Conservation (phyloP, 2,113 vertebrate genomes). For the Myrmophylax atrothorax region DNA sequence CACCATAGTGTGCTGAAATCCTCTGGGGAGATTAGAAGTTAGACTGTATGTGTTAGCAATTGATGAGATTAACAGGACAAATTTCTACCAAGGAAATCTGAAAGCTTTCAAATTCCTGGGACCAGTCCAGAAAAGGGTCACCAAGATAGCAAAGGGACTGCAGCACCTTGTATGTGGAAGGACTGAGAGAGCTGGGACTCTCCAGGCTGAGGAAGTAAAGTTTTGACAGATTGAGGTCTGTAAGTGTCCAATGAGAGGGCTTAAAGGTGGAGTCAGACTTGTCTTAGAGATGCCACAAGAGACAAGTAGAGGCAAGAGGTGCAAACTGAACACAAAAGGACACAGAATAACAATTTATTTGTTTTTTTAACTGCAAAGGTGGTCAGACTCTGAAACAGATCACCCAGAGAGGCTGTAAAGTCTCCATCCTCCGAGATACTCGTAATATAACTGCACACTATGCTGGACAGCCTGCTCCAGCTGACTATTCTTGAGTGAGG, state of each 20-base stretch:
- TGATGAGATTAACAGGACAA: neutral
- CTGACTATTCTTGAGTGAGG: neutral
- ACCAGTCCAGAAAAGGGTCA: neutral
- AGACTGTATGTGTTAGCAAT: neutral
- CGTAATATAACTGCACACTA: neutral
- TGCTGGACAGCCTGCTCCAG: neutral
- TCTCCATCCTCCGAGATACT: neutral
- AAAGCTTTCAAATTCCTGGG: neutral
- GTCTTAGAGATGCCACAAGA: neutral
- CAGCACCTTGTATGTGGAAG: neutral
- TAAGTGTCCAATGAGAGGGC: neutral
- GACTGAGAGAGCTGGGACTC: neutral
- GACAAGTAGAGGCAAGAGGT: neutral
- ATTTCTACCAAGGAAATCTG: neutral
- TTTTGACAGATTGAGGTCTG: accelerated
- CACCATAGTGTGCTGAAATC: neutral
- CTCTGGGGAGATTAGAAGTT: neutral
- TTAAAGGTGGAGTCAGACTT: neutral
- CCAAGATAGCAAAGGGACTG: neutral
- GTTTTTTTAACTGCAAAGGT: neutral
- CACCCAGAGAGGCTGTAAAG: neutral
- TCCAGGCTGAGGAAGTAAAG: neutral
- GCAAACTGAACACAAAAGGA: neutral
- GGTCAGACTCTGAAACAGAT: neutral
- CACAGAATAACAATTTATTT: neutral